These are phyloP conservation scores for Cryptoblepharus egeriae DNA, from an alignment of 2,797 vertebrate genomes.

Conservation along the genomic window DNA sequence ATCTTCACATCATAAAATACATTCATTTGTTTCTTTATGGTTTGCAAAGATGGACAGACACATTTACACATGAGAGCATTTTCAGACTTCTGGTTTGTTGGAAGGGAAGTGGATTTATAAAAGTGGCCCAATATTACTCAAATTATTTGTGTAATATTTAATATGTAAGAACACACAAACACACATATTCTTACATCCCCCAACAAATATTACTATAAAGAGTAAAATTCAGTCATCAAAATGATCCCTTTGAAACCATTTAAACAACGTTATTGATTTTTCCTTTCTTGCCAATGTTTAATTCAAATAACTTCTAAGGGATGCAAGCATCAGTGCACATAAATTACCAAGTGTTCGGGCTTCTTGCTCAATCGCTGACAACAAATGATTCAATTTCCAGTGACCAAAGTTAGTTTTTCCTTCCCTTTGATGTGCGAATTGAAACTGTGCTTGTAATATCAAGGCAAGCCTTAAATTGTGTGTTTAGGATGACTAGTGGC, in stretches of 20 bases:
- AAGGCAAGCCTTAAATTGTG: conserved; percentile 1
- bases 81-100: conserved; percentile 65
- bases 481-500: too few relatives aligned
- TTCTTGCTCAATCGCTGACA: conserved; percentile 61
- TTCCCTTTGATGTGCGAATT: conserved; percentile 31
- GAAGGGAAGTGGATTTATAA: not conserved
- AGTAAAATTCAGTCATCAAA: conserved; percentile 77
- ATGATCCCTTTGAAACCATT: conserved; percentile 78
- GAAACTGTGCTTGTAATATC: conserved; percentile 38
- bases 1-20: not conserved
- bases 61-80: conserved; percentile 4
- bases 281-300: conserved; percentile 80
- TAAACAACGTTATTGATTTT: conserved; percentile 85
- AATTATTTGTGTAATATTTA: conserved; percentile 52
- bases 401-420: conserved; percentile 72
- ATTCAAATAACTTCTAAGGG: conserved; percentile 80
- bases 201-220: conserved; percentile 57
- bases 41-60: conserved; percentile 26
- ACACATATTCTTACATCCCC: not conserved
- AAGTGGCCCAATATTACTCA: too few relatives aligned
- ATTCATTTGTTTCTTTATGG: conserved; percentile 46
- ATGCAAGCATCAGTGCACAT: conserved; percentile 75
- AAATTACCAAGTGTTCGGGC: conserved; percentile 82
- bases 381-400: conserved; percentile 64
- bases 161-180: too few relatives aligned